These are phyloP conservation scores for Archips crataeganus DNA, from an alignment of 2,888 invertebrate species.

Conservation along the genomic window DNA sequence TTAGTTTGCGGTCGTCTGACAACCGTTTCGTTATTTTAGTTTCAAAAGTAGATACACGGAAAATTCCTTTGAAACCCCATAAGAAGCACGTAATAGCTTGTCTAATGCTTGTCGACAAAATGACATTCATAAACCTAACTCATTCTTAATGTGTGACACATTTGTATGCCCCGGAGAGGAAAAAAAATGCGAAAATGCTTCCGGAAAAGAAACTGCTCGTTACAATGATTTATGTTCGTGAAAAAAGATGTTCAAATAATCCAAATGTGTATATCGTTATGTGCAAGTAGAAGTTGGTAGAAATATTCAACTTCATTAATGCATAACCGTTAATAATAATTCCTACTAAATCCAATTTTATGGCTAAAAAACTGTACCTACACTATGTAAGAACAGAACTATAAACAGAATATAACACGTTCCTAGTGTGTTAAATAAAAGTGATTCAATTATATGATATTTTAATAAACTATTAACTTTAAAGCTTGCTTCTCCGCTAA, in stretches of 20 bases:
- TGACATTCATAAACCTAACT: slow-evolving; percentile 41
- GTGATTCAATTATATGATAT: too few relatives aligned
- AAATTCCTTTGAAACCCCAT: slow-evolving; percentile 26
- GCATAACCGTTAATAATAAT: too few relatives aligned
- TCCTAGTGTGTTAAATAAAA: too few relatives aligned
- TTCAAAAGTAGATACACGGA: slow-evolving; percentile 29
- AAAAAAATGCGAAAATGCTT: slow-evolving; percentile 74
- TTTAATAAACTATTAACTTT: too few relatives aligned
- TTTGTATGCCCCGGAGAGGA: slow-evolving; percentile 51
- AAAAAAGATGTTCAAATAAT: slow-evolving; percentile 63
- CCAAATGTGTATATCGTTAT: neutral
- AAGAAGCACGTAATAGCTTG: slow-evolving; percentile 26
- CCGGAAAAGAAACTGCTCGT: slow-evolving; percentile 68
- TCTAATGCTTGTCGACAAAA: slow-evolving; percentile 40
- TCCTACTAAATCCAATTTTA: too few relatives aligned
- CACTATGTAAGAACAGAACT: too few relatives aligned
- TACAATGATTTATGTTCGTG: slow-evolving; percentile 77
- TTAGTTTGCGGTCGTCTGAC: slow-evolving; percentile 61
- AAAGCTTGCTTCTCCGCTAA: too few relatives aligned
- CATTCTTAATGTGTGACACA: slow-evolving; percentile 41
- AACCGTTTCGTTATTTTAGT: slow-evolving; percentile 49
- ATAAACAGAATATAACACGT: too few relatives aligned
- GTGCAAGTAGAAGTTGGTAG: neutral
- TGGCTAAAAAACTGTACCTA: too few relatives aligned
- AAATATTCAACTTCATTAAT: too few relatives aligned